Evolutionary conservation across 2,888 invertebrate species (phyloP), one percentile per base, ranked within the genome.

Genomic region (Pachycephus smyrnensis): DNA sequence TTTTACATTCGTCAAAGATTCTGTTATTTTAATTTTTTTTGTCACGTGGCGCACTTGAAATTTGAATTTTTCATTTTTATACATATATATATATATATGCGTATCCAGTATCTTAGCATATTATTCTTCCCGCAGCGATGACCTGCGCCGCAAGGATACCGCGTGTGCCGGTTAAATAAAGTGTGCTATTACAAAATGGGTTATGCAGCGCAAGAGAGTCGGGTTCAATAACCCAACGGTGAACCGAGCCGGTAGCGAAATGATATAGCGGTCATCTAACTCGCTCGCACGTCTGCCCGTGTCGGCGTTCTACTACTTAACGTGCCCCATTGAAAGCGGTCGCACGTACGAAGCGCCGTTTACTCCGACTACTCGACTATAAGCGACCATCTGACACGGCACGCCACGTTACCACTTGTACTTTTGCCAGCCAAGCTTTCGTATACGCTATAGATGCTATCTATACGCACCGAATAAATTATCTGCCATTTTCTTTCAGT

Each of bases 161-260:
- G 89, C 86, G 88, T 40, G 40, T 88, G 88, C 89, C 88, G 88
- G 88, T 88, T 87, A 78, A 86, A 87, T 88, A 89, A 91, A 90
- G 90, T 91, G 90, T 90, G 90, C 91, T 91, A 89, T 91, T 91
- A 91, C 90, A 91, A 91, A 91, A 91, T 91, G 88, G 91, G 91
- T 91, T 91, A 91, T 90, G 91, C 89, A 88, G 89, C 89, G 88
- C 88, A 86, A 88, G 88, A 90, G 89, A 90, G 89, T 88, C 84
- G 80, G 84, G 91, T 90, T 91, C 90, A 89, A 88, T 86, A 89
- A 90, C 89, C 90, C 87, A 84, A 85, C 85, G 84, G 88, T 84
- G 86, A 85, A 86, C 87, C 84, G 85, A 86, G 86, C 75, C 82
- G 80, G 76, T 88, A 89, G 89, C 88, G 88, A 89, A 89, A 89